These are phyloP conservation scores for Scytalopus superciliaris DNA, from an alignment of 2,113 vertebrate species.

Conservation along the genomic window DNA sequence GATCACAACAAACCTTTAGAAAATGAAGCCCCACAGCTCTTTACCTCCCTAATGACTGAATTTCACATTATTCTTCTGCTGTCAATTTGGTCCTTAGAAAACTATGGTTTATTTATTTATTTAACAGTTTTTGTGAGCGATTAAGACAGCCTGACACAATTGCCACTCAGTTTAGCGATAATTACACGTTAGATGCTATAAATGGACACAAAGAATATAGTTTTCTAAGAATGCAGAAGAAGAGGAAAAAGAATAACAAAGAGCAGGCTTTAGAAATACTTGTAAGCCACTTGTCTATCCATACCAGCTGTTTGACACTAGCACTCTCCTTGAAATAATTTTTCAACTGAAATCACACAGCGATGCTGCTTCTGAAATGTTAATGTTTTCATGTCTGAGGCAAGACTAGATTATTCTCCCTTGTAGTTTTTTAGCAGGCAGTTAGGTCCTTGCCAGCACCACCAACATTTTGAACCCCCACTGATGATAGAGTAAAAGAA, in stretches of 20 bases:
- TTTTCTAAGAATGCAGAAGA: neutral
- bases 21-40: neutral
- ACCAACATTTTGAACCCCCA: conserved; percentile 19
- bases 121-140: neutral
- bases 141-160: conserved; percentile 2
- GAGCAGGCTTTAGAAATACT: neutral
- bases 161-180: neutral
- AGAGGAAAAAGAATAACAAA: neutral
- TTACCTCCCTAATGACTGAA: neutral
- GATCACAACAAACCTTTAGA: neutral
- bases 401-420: conserved; percentile 2
- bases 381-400: neutral
- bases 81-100: neutral
- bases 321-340: conserved; percentile 19
- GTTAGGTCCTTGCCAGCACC: neutral
- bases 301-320: conserved; percentile 25
- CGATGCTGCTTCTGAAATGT: neutral
- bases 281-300: conserved; percentile 25
- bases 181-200: neutral
- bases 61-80: neutral
- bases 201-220: neutral
- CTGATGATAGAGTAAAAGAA: neutral
- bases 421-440: neutral
- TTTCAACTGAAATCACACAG: conserved; percentile 5
- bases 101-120: neutral